Evolutionary conservation across 1,140 invertebrate genomes (phyloP).

Genomic region (Triops longicaudatus): DNA sequence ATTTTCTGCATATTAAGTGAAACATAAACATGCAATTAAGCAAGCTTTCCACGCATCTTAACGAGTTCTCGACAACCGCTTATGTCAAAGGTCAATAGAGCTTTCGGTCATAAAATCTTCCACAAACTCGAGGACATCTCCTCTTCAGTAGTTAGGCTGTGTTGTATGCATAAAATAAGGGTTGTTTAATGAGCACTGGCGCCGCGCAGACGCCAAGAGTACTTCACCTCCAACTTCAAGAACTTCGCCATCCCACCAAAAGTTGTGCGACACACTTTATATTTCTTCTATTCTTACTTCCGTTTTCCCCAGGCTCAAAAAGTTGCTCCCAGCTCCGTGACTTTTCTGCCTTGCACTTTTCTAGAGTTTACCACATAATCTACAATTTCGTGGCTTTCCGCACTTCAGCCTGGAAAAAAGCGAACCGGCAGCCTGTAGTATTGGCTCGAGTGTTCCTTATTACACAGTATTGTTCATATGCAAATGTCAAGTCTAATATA

Average conservation of each 20-base stretch:
- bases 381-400: background rate
- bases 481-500: conserved; percentile 12
- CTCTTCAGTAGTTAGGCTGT: background rate
- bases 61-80: background rate
- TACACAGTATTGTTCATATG: conserved; percentile 3
- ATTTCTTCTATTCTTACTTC: background rate
- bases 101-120: background rate
- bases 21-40: background rate
- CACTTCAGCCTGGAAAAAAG: background rate
- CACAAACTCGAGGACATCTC: background rate
- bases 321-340: no score
- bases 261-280: background rate
- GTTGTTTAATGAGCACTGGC: conserved; percentile 5
- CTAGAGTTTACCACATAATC: background rate
- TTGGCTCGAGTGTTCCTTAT: background rate
- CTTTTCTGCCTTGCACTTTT: no score
- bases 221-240: background rate
- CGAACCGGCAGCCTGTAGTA: background rate
- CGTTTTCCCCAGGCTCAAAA: no score
- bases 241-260: background rate
- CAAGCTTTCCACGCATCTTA: background rate
- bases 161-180: background rate
- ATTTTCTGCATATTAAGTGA: background rate
- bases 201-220: background rate
- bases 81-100: background rate